phyloP scores from a whole-genome alignment of 2,888 invertebrate species.

The Andrena bucephala region DNA sequence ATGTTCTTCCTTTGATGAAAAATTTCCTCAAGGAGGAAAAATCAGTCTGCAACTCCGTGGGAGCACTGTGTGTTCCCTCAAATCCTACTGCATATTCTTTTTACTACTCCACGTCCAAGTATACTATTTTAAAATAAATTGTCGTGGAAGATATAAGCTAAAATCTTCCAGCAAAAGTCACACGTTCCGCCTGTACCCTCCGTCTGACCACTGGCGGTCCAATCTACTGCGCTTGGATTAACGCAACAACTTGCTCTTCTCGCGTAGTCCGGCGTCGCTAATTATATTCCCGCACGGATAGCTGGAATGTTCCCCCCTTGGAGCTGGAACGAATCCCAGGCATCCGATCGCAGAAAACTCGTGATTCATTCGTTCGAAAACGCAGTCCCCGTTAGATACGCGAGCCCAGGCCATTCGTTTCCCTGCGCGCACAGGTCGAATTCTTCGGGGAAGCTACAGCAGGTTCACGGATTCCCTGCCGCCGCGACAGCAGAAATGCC shows the following conservation, averaged over 20 bases:
- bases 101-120: too few relatives aligned
- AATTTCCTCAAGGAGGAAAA: too few relatives aligned
- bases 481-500: slow-evolving; percentile 62
- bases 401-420: slow-evolving; percentile 50
- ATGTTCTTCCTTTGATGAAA: too few relatives aligned
- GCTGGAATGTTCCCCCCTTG: slow-evolving; percentile 43
- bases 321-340: slow-evolving; percentile 2
- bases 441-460: slow-evolving; percentile 41
- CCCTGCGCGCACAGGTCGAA: slow-evolving; percentile 44
- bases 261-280: slow-evolving; percentile 53
- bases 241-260: slow-evolving; percentile 35
- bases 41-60: too few relatives aligned
- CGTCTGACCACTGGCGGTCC: slow-evolving; percentile 3
- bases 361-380: slow-evolving; percentile 62
- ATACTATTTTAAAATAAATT: neutral
- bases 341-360: slow-evolving; percentile 45
- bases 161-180: neutral
- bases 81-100: too few relatives aligned
- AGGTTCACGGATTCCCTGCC: slow-evolving; percentile 21
- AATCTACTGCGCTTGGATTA: slow-evolving; percentile 44
- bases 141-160: neutral
- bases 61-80: too few relatives aligned
- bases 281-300: slow-evolving; percentile 49
- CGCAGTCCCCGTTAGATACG: slow-evolving; percentile 50
- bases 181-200: neutral